phyloP scores from a whole-genome alignment of 2,888 invertebrate species.

The Agrotis segetum region DNA sequence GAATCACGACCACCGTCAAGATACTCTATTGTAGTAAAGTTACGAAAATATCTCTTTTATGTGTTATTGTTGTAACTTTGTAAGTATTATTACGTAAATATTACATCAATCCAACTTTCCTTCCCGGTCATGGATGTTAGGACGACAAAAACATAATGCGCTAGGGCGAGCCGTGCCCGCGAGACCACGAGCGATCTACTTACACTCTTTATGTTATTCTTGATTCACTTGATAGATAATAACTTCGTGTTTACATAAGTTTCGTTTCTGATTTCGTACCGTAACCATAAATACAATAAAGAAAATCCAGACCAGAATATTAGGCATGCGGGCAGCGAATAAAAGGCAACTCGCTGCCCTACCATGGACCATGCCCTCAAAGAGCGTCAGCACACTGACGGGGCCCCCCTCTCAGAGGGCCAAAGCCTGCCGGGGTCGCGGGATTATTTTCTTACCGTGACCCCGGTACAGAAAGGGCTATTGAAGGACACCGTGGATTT shows the following conservation, averaged over 20 bases:
- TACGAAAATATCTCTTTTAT: conserved; percentile 66
- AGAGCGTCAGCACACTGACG: no score
- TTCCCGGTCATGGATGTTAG: conserved; percentile 72
- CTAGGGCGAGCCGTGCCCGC: conserved; percentile 65
- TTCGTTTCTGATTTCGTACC: conserved; percentile 16
- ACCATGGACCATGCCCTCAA: no score
- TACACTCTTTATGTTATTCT: conserved; percentile 32
- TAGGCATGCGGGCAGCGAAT: no score
- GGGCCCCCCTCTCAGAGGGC: no score
- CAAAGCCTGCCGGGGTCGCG: no score
- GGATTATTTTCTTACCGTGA: no score
- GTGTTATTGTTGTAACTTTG: conserved; percentile 63
- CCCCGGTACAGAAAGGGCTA: no score
- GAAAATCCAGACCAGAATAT: background rate
- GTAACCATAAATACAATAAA: background rate
- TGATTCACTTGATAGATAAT: conserved; percentile 44
- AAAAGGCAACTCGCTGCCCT: no score
- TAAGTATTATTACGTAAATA: conserved; percentile 72
- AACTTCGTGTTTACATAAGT: conserved; percentile 31
- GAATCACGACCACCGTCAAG: conserved; percentile 36
- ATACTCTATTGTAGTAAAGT: conserved; percentile 52
- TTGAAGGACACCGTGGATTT: no score
- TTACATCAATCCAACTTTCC: conserved; percentile 78
- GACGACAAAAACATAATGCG: conserved; percentile 73
- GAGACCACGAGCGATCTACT: conserved; percentile 44